Percentiles rank a stretch among this genome's conserved stretches.
These are phyloP conservation scores for Sphaerodactylus townsendi DNA, from an alignment of 2,113 vertebrate genomes.

Conservation along the genomic window DNA sequence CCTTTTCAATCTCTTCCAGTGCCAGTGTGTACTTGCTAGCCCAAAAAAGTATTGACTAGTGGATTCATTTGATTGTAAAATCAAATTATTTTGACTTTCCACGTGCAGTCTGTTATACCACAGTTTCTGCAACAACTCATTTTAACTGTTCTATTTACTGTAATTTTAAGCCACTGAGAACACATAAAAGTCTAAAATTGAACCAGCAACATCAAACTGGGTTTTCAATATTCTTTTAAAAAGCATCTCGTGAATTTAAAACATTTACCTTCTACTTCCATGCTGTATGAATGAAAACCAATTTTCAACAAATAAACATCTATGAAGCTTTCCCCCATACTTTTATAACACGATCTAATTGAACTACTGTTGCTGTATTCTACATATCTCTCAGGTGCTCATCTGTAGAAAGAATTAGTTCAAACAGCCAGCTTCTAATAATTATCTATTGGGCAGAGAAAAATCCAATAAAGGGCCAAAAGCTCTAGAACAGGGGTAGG, in stretches of 20 bases:
- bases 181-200: not conserved
- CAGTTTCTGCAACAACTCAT: not conserved
- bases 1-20: not conserved
- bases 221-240: not conserved
- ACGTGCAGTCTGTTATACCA: not conserved
- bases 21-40: not conserved
- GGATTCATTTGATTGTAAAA: not conserved
- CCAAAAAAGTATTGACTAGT: not conserved
- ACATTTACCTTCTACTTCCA: not conserved
- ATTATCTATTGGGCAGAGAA: not conserved
- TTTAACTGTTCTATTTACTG: not conserved
- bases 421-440: not conserved
- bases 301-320: not conserved
- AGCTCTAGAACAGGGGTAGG: too few relatives aligned
- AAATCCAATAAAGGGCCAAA: not conserved
- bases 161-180: not conserved
- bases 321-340: not conserved
- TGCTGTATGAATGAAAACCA: not conserved
- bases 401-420: not conserved
- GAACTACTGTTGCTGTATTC: conserved; percentile 13
- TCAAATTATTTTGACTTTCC: not conserved
- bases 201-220: not conserved
- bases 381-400: not conserved
- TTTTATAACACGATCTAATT: conserved; percentile 14
- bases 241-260: not conserved